A percentile compares a stretch with the other conserved stretches of the same genome.
phyloP scores from a whole-genome alignment of 2,113 vertebrate genomes.

The Catharus bicknelli region DNA sequence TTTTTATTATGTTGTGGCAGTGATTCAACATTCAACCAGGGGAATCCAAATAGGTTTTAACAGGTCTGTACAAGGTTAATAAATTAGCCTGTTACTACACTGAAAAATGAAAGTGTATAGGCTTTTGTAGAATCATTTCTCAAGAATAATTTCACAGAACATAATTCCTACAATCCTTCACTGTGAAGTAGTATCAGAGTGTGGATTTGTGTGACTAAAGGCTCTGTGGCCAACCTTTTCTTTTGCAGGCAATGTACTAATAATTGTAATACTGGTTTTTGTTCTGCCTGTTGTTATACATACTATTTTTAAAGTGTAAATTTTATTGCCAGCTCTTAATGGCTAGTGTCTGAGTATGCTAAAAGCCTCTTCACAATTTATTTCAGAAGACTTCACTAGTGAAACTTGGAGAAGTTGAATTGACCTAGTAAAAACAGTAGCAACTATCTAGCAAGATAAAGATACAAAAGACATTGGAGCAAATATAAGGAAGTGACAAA shows the following conservation, averaged over 20 bases:
- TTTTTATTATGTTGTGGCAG: background rate
- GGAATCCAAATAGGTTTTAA: constrained; percentile 1
- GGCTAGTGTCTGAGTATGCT: background rate
- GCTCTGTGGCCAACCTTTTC: background rate
- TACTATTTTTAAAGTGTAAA: background rate
- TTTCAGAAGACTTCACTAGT: background rate
- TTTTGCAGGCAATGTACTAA: background rate
- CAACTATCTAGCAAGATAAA: background rate
- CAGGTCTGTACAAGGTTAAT: constrained; percentile 27
- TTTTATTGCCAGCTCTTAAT: background rate
- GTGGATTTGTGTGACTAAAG: background rate
- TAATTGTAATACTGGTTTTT: background rate
- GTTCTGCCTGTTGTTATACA: background rate
- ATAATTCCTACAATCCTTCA: background rate
- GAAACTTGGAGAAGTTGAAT: background rate
- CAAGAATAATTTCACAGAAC: background rate
- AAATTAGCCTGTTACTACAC: background rate
- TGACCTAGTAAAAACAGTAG: background rate
- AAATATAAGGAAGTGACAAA: background rate
- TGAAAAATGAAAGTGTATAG: background rate
- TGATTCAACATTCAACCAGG: constrained; percentile 1
- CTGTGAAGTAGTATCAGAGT: background rate
- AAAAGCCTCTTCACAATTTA: background rate
- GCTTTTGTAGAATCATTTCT: background rate
- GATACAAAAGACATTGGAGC: background rate